Percentiles rank a stretch among this genome's conserved stretches.
These are phyloP conservation scores for Agriotes lineatus DNA, from an alignment of 2,888 invertebrate genomes.

Conservation along the genomic window DNA sequence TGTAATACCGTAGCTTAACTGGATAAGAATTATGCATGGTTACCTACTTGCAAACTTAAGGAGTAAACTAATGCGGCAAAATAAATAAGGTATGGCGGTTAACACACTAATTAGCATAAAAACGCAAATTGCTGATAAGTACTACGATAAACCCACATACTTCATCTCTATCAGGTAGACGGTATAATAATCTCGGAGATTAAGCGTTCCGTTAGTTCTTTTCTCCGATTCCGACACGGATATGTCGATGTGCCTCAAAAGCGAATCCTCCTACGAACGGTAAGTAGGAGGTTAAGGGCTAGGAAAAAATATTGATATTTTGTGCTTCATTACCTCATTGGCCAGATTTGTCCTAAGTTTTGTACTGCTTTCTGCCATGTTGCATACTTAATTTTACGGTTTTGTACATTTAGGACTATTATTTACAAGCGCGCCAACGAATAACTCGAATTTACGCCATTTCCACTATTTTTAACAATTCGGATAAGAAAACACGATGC, in stretches of 20 bases:
- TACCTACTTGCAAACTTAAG: neutral
- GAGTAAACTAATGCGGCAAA: neutral
- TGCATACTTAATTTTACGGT: slow-evolving; percentile 13
- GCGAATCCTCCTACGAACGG: slow-evolving; percentile 69
- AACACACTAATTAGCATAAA: slow-evolving; percentile 6
- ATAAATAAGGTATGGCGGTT: neutral
- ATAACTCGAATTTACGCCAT: neutral
- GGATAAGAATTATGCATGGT: slow-evolving; percentile 16
- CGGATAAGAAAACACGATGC: neutral
- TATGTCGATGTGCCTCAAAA: slow-evolving; percentile 80
- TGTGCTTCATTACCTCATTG: slow-evolving; percentile 38
- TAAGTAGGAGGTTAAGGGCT: slow-evolving; percentile 11
- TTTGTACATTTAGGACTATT: slow-evolving; percentile 8
- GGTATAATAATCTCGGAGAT: slow-evolving; percentile 81
- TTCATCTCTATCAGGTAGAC: slow-evolving; percentile 84
- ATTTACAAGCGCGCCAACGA: neutral
- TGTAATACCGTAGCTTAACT: neutral
- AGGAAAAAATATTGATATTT: slow-evolving; percentile 33
- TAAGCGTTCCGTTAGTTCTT: slow-evolving; percentile 79
- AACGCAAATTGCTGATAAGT: slow-evolving; percentile 18
- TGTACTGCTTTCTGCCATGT: slow-evolving; percentile 41
- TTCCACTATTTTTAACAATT: neutral
- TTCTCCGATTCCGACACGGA: slow-evolving; percentile 83
- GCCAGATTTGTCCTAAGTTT: slow-evolving; percentile 30
- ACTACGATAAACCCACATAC: slow-evolving; percentile 67